These are phyloP conservation scores for Otis tarda DNA, from an alignment of 2,113 vertebrate species.

Conservation along the genomic window DNA sequence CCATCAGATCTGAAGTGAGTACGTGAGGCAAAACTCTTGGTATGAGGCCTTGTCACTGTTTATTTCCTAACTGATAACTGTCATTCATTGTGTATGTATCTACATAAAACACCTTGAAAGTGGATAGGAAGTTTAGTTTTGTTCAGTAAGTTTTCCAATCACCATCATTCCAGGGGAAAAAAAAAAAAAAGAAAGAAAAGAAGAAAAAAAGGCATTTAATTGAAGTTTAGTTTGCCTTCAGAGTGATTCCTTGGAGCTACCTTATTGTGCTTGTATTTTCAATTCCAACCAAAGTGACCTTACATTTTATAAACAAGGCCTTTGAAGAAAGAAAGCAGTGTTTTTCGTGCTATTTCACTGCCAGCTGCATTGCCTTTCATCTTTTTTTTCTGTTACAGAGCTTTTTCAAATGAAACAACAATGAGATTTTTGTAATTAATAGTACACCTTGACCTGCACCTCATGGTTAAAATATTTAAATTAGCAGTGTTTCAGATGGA, in stretches of 20 bases:
- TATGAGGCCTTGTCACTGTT: not conserved
- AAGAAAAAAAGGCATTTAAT: not conserved
- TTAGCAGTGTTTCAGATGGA: not conserved
- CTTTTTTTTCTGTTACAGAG: not conserved
- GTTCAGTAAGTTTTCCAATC: not conserved
- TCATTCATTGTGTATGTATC: not conserved
- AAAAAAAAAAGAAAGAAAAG: no score
- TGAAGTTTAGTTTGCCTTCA: slow-evolving; percentile 16
- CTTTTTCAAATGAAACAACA: slow-evolving; percentile 29
- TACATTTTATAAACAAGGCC: slow-evolving; percentile 40
- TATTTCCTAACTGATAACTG: not conserved
- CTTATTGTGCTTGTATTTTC: slow-evolving; percentile 20
- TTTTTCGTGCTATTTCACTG: slow-evolving; percentile 15
- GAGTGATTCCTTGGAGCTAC: slow-evolving; percentile 1
- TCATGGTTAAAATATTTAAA: slow-evolving; percentile 40
- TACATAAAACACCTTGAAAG: slow-evolving; percentile 11
- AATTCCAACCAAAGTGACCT: slow-evolving; percentile 30
- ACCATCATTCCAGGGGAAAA: not conserved
- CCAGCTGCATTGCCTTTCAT: slow-evolving; percentile 32
- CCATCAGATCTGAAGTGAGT: not conserved
- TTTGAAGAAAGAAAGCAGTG: slow-evolving; percentile 21
- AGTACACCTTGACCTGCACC: slow-evolving; percentile 9
- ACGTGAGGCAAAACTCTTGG: not conserved
- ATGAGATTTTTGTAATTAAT: slow-evolving; percentile 33
- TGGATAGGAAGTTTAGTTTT: not conserved